These are phyloP conservation scores for Coecobrya sp. DNA, from an alignment of 2,888 invertebrate genomes.

Conservation along the genomic window DNA sequence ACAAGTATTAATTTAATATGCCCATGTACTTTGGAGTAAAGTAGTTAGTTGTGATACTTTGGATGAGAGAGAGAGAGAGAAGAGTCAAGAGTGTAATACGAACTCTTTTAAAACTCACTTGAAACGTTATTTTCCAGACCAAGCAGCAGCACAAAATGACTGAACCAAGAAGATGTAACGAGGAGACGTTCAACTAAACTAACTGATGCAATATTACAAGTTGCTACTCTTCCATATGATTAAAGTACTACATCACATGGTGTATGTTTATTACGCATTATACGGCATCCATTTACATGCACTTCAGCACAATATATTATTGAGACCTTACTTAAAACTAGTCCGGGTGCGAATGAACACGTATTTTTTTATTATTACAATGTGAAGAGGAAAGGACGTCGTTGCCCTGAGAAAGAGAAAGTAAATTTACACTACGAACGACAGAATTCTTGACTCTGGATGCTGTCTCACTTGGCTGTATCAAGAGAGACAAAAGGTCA, in stretches of 20 bases:
- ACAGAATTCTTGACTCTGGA: neutral
- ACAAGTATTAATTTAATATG: neutral
- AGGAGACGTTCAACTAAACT: neutral
- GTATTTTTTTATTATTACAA: neutral
- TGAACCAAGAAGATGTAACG: neutral
- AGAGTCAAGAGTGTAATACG: neutral
- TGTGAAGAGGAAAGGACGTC: neutral
- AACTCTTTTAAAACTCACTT: conserved; percentile 44
- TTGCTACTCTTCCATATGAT: neutral
- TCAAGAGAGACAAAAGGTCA: conserved; percentile 19
- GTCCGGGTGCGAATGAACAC: neutral
- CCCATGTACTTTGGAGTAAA: neutral
- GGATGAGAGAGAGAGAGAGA: neutral
- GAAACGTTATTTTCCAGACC: conserved; percentile 55
- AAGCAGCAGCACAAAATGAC: conserved; percentile 20
- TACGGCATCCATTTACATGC: conserved; percentile 6
- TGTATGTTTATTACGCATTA: neutral
- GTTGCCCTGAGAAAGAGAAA: neutral
- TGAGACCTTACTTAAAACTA: neutral
- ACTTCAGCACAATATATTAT: neutral
- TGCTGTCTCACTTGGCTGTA: neutral
- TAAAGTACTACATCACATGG: neutral
- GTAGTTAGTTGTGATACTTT: neutral
- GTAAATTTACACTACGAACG: neutral
- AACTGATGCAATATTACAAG: neutral